Evolutionary conservation across 2,113 vertebrate species (phyloP), one percentile per base, ranked within the genome.

Genomic region (Odontesthes bonariensis): DNA sequence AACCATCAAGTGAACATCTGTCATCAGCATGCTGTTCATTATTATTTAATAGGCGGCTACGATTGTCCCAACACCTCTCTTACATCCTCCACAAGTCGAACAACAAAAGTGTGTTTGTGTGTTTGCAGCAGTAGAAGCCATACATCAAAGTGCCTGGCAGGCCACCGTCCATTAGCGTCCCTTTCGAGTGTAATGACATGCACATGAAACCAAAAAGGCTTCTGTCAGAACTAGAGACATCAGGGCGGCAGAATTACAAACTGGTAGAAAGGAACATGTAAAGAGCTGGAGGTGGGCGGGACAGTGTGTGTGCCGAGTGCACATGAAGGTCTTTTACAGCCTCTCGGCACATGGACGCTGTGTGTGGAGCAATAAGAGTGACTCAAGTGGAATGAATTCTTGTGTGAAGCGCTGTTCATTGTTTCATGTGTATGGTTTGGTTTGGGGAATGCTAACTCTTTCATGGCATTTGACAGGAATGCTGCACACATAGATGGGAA

Each of bases 21-120:
- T 89, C 88, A 90, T 68, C 69, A 79, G 58, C 77, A 54, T 71
- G 69, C 56, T 69, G 73, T 64, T 89, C 80, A 87, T 91, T 47
- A 87, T 70, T 90, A 81, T 89, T 92, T 90, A 71, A 91, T 47
- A 53, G 22, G 66, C 56, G 69, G 52, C 88, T 85, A 76, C 84
- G 84, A 85, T 82, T 75, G 76, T 65, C 64, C 57, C 67, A 42
- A 87, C 91, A 88, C 86, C 86, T 89, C 82, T 62, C 47, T 27
- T 52, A 57, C 65, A 79, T 31, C 61, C 5, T 49, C 19, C 38
- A 72, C 70, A 69, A 73, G 47, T 75, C 56, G 16, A 82, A 68
- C 70, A 54, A 47, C 67, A 31, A 0, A 6, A 52, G 55, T 63
- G 40, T 52, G 35, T 49, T n/a, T 54, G 55, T 22, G 68, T 57